Percentiles rank a stretch among this genome's conserved stretches.
phyloP scores from a whole-genome alignment of 2,797 vertebrate species.

The Mycteria americana region DNA sequence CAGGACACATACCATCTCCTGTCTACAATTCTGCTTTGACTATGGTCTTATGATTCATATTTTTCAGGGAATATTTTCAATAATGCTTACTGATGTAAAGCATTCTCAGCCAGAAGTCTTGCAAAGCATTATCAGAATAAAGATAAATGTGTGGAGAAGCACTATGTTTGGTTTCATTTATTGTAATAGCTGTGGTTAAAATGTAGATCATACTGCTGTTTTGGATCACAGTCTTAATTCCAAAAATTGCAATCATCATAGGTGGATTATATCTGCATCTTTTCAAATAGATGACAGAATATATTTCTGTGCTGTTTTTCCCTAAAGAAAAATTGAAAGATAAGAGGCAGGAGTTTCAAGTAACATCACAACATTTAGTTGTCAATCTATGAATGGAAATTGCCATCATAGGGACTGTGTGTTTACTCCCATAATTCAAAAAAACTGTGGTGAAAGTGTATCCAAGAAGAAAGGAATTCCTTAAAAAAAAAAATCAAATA shows the following conservation, averaged over 20 bases:
- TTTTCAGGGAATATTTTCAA: background rate
- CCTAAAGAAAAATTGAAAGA: constrained; percentile 60
- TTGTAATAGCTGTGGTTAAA: constrained; percentile 58
- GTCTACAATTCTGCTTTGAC: background rate
- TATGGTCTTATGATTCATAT: background rate
- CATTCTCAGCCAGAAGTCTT: background rate
- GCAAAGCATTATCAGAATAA: background rate
- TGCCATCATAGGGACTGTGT: constrained; percentile 26
- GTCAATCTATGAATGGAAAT: constrained; percentile 62
- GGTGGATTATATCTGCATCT: constrained; percentile 64
- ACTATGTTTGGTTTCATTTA: constrained; percentile 30
- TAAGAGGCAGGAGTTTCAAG: constrained; percentile 60
- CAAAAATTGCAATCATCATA: constrained; percentile 58
- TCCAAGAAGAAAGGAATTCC: background rate
- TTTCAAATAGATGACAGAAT: constrained; percentile 64
- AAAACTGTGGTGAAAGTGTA: background rate
- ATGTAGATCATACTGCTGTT: constrained; percentile 43
- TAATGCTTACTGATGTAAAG: background rate
- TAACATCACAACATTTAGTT: constrained; percentile 61
- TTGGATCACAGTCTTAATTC: constrained; percentile 58
- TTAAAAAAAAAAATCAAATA: background rate
- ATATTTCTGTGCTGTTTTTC: constrained; percentile 50
- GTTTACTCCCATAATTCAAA: constrained; percentile 22
- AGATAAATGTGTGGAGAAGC: background rate
- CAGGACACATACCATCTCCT: background rate